Evolutionary conservation across 2,888 invertebrate species (phyloP).

Genomic region (Acanthosepion pharaonis): DNA sequence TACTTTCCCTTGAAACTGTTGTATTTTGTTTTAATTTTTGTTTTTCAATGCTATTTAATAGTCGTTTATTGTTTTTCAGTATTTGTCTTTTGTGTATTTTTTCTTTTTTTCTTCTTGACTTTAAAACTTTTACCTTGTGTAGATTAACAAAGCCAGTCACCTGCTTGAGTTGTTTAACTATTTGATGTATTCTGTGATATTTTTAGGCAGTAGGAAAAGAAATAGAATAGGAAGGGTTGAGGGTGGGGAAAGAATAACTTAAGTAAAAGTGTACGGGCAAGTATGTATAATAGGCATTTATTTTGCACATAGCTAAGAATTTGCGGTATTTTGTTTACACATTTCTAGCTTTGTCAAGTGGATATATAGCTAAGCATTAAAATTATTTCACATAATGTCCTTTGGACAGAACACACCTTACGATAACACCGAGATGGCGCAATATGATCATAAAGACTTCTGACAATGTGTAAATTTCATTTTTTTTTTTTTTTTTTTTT

Average conservation of each 20-base stretch:
- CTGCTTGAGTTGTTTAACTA: neutral
- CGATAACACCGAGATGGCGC: neutral
- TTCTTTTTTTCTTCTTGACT: neutral
- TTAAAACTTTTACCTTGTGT: neutral
- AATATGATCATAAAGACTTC: neutral
- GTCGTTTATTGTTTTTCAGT: neutral
- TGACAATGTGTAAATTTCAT: neutral
- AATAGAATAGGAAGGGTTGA: neutral
- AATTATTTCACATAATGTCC: constrained; percentile 2
- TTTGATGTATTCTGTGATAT: constrained; percentile 8
- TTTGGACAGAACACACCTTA: neutral
- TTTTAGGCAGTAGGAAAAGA: neutral
- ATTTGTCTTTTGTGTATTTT: neutral
- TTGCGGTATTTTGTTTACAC: constrained; percentile 20
- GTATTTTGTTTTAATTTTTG: neutral
- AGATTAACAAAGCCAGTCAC: neutral
- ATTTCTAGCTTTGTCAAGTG: neutral
- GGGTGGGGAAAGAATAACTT: neutral
- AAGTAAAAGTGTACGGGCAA: neutral
- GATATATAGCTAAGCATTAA: neutral
- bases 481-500: no score
- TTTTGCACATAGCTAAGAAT: neutral
- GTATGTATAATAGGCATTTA: neutral
- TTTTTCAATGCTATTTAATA: neutral
- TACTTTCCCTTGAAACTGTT: neutral